phyloP scores from a whole-genome alignment of 2,113 vertebrate genomes.

The Acinonyx jubatus region DNA sequence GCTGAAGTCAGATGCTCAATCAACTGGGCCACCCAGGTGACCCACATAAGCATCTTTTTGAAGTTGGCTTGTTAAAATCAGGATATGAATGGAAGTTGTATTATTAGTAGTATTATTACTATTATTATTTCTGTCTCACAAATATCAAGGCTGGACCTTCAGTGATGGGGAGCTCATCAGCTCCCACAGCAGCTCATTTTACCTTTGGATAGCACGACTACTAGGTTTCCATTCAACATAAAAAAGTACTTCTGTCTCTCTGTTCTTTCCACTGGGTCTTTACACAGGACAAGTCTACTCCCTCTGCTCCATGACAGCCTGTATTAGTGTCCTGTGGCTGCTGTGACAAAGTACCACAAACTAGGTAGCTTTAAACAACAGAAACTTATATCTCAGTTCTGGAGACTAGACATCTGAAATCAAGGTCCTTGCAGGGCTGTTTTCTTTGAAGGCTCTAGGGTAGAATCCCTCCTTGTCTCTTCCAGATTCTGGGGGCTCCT shows the following conservation, averaged over 20 bases:
- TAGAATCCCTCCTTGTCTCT: not conserved
- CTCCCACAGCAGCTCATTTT: not conserved
- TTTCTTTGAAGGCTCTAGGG: not conserved
- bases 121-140: not conserved
- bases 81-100: not conserved
- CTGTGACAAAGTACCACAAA: not conserved
- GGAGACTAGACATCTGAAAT: conserved; percentile 15
- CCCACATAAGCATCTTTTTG: not conserved
- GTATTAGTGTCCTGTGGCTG: not conserved
- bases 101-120: not conserved
- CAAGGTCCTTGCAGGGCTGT: not conserved
- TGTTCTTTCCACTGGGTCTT: not conserved
- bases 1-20: too few species aligned
- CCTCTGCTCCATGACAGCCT: not conserved
- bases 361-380: conserved; percentile 15
- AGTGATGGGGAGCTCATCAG: not conserved
- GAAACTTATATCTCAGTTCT: conserved; percentile 33
- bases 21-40: too few species aligned
- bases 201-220: not conserved
- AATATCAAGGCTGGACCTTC: not conserved
- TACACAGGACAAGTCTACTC: not conserved
- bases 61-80: not conserved
- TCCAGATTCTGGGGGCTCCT: not conserved
- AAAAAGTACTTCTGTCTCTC: conserved; percentile 14
- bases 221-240: conserved; percentile 12